Percentiles rank a stretch among this genome's conserved stretches.
phyloP scores from a whole-genome alignment of 2,113 vertebrate species.

The Proterorhinus semilunaris region DNA sequence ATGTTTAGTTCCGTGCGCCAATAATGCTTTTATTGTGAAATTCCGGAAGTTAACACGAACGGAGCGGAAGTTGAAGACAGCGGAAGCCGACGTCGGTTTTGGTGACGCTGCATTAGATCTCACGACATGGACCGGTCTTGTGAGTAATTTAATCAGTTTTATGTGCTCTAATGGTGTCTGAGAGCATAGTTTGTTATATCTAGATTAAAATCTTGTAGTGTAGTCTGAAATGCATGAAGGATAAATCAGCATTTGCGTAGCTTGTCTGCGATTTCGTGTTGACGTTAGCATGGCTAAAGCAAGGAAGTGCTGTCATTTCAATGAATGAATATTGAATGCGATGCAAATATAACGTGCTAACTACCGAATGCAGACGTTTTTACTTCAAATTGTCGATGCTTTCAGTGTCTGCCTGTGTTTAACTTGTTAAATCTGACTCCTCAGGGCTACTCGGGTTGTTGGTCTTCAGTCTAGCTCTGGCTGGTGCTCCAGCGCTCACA shows the following conservation, averaged over 20 bases:
- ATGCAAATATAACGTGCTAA: no score
- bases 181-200: fast-evolving
- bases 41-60: not conserved
- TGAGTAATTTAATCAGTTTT: constrained; percentile 57
- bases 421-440: not conserved
- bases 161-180: fast-evolving
- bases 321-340: constrained; percentile 32
- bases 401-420: not conserved
- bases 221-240: not conserved
- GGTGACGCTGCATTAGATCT: constrained; percentile 79
- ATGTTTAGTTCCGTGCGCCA: no score
- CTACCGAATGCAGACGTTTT: not conserved
- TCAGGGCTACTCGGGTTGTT: constrained; percentile 76
- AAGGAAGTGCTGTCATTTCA: constrained; percentile 13
- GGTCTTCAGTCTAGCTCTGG: constrained; percentile 71
- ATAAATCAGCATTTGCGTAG: not conserved
- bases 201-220: not conserved
- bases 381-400: not conserved
- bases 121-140: constrained; percentile 74
- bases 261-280: constrained; percentile 4
- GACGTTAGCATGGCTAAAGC: constrained; percentile 33
- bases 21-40: constrained; percentile 55
- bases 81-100: constrained; percentile 69
- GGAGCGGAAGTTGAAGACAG: constrained; percentile 23
- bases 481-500: constrained; percentile 75